phyloP scores from a whole-genome alignment of 2,797 vertebrate species.

The Argya squamiceps region DNA sequence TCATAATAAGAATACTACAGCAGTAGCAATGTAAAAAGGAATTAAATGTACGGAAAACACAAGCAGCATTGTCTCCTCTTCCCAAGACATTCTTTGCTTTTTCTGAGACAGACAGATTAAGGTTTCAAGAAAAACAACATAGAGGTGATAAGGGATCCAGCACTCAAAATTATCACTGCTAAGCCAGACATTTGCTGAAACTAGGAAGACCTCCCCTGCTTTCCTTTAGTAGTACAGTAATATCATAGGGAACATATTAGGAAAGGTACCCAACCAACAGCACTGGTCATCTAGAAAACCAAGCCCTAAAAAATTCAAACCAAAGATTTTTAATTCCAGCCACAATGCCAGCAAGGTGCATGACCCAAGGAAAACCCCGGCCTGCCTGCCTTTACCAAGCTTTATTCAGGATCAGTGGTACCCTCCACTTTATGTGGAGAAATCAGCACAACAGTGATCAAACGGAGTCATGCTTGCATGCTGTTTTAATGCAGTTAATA shows the following conservation, averaged over 20 bases:
- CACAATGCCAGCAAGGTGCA: background rate
- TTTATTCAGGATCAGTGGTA: background rate
- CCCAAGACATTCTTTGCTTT: background rate
- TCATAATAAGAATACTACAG: background rate
- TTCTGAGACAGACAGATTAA: background rate
- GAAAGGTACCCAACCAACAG: background rate
- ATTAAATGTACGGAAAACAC: background rate
- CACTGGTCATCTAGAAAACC: background rate
- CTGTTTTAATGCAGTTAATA: background rate
- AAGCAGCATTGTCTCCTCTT: background rate
- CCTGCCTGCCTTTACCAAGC: background rate
- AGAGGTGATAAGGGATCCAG: background rate
- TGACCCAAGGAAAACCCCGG: rapidly evolving
- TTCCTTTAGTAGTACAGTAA: background rate
- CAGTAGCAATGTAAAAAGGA: background rate
- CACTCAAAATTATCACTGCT: background rate
- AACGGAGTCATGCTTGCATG: background rate
- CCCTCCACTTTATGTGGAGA: background rate
- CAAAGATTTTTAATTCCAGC: background rate
- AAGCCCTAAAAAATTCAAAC: background rate
- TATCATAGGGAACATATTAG: background rate
- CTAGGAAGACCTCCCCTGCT: background rate
- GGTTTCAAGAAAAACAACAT: background rate
- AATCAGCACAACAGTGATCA: background rate
- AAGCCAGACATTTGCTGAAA: background rate